Conservation (phyloP, 2,113 vertebrate genomes). For the Ahaetulla prasina region DNA sequence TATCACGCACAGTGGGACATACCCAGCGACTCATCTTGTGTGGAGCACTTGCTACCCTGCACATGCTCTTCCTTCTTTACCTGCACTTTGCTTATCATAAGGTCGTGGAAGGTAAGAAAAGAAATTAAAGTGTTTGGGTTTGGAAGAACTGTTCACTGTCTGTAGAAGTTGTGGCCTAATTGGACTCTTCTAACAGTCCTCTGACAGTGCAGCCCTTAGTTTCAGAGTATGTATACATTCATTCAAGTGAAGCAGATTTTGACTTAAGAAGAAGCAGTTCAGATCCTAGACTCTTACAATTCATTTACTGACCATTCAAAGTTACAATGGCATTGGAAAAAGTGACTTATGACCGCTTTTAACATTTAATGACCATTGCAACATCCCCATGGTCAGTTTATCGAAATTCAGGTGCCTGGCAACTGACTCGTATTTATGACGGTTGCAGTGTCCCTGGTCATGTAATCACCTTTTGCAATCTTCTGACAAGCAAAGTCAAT, state of each 20-base stretch:
- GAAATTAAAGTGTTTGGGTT: accelerated
- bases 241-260: background rate
- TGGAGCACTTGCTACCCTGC: constrained; percentile 81
- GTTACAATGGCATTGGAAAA: background rate
- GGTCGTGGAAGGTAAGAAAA: constrained; percentile 88
- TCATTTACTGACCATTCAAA: background rate
- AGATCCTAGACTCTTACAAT: background rate
- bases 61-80: constrained; percentile 97
- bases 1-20: constrained; percentile 90
- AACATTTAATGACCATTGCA: background rate
- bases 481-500: background rate
- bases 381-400: background rate
- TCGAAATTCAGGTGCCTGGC: background rate
- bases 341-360: background rate
- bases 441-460: background rate
- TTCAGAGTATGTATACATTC: background rate
- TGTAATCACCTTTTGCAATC: background rate
- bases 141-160: background rate
- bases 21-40: constrained; percentile 92
- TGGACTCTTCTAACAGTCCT: background rate
- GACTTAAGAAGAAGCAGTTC: background rate
- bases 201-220: background rate
- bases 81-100: constrained; percentile 97
- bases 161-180: background rate
- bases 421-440: background rate